These are phyloP conservation scores for Microplitis mediator DNA, from an alignment of 1,140 invertebrate species.

Conservation along the genomic window DNA sequence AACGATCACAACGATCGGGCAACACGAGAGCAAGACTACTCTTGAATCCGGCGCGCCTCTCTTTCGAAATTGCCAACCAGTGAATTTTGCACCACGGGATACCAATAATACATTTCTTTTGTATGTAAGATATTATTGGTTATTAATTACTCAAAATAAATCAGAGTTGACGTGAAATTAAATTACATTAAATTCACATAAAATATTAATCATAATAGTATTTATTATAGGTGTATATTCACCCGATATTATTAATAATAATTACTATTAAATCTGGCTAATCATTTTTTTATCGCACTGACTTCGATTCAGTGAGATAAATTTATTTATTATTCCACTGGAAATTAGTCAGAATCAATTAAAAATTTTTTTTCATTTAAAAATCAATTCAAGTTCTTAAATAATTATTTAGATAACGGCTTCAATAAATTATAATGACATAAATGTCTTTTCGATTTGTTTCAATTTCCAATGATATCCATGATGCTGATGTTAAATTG, in stretches of 20 bases:
- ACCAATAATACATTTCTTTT: conserved; percentile 20
- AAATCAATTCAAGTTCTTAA: too few relatives aligned
- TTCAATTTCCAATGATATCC: conserved; percentile 19
- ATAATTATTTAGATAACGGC: too few relatives aligned
- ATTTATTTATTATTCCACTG: too few relatives aligned
- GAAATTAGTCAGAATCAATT: too few relatives aligned
- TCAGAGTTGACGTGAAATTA: conserved; percentile 11
- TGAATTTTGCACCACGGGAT: conserved; percentile 23
- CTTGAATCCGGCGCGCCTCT: conserved; percentile 24
- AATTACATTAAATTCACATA: conserved; percentile 8
- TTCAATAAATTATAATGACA: too few relatives aligned
- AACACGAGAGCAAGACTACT: not conserved
- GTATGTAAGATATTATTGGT: not conserved
- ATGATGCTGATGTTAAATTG: conserved; percentile 22
- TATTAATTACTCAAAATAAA: conserved; percentile 22
- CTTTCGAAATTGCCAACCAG: conserved; percentile 33
- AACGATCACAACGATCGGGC: conserved; percentile 23
- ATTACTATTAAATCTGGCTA: not conserved
- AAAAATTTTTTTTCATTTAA: too few relatives aligned
- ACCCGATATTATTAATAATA: not conserved
- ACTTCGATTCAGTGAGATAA: too few relatives aligned
- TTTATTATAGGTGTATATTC: not conserved
- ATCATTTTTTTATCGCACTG: not conserved
- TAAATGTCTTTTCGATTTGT: conserved; percentile 22
- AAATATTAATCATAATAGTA: not conserved